Conservation (phyloP, 2,113 vertebrate genomes). For the Neopipo cinnamomea region DNA sequence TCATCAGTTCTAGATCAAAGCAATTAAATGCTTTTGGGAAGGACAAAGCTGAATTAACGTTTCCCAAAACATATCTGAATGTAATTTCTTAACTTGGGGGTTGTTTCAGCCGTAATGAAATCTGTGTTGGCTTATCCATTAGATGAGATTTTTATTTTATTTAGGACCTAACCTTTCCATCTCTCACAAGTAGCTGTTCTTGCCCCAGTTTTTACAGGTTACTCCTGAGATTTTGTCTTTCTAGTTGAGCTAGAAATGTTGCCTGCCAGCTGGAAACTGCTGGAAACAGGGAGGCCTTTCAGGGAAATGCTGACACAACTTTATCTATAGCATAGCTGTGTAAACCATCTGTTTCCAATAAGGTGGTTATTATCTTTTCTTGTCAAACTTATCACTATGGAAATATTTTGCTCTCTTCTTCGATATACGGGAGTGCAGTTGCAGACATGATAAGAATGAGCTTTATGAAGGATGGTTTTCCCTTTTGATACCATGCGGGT, state of each 20-base stretch:
- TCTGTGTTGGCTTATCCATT: neutral
- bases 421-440: neutral
- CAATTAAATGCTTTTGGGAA: neutral
- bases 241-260: neutral
- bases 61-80: neutral
- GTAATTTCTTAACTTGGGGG: neutral
- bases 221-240: neutral
- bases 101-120: neutral
- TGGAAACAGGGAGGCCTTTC: slow-evolving; percentile 6
- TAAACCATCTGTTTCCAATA: slow-evolving; percentile 66
- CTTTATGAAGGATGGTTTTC: neutral
- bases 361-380: slow-evolving; percentile 55
- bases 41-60: neutral
- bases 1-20: neutral
- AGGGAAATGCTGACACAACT: slow-evolving; percentile 26
- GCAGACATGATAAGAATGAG: neutral
- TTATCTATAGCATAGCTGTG: slow-evolving; percentile 15
- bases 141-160: neutral
- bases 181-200: neutral
- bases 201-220: neutral
- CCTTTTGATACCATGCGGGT: neutral
- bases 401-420: slow-evolving; percentile 49
- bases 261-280: slow-evolving; percentile 12
- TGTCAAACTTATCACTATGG: slow-evolving; percentile 47
- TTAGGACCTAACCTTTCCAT: neutral